phyloP scores from a whole-genome alignment of 2,888 invertebrate genomes.

The Autographa pulchrina region DNA sequence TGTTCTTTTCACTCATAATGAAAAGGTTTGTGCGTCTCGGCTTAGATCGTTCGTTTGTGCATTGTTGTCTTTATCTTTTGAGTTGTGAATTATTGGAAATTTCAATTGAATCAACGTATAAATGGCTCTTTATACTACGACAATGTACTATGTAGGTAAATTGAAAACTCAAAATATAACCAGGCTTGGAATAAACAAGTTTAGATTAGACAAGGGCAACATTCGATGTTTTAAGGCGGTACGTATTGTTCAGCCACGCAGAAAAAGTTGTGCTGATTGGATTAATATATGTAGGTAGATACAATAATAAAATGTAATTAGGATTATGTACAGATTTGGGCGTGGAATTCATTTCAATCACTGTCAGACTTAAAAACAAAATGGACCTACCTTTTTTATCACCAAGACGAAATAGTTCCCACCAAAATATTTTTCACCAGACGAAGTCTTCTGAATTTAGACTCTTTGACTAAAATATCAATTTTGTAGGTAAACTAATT shows the following conservation, averaged over 20 bases:
- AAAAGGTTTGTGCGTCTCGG: conserved; percentile 22
- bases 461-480: background rate
- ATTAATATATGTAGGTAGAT: background rate
- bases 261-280: background rate
- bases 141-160: background rate
- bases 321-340: conserved; percentile 1
- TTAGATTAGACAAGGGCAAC: too few species aligned
- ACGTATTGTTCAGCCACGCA: background rate
- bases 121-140: background rate
- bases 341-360: background rate
- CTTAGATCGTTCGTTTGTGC: conserved; percentile 1
- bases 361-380: background rate
- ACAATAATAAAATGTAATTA: background rate
- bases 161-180: background rate
- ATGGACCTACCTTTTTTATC: background rate
- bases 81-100: conserved; percentile 11
- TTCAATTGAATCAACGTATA: background rate
- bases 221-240: background rate
- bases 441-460: background rate
- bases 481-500: background rate
- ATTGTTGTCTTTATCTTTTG: conserved; percentile 34
- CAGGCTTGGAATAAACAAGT: too few species aligned
- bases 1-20: conserved; percentile 36
- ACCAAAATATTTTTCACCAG: background rate
- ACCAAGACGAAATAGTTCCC: background rate